Percentiles rank a stretch among this genome's conserved stretches.
These are phyloP conservation scores for Rynchops niger DNA, from an alignment of 2,113 vertebrate species.

Conservation along the genomic window DNA sequence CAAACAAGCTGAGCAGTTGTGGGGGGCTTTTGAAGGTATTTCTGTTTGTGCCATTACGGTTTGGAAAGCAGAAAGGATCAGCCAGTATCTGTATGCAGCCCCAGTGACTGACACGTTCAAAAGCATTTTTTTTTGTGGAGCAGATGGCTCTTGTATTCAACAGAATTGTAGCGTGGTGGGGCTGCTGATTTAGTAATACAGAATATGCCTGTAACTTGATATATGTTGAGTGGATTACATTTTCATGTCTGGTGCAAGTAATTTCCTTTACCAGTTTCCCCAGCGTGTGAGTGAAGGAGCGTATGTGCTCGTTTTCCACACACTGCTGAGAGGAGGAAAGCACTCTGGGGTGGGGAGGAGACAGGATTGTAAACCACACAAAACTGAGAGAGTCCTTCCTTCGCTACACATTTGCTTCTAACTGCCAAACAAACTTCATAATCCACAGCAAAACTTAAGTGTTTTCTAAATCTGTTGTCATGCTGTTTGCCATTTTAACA, in stretches of 20 bases:
- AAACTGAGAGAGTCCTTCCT: neutral
- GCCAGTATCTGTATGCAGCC: neutral
- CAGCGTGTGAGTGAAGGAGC: neutral
- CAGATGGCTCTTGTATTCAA: neutral
- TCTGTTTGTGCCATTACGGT: neutral
- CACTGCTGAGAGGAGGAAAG: neutral
- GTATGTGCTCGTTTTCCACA: neutral
- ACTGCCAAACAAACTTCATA: neutral
- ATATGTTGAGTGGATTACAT: neutral
- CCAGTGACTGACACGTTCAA: neutral
- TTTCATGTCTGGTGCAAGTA: neutral
- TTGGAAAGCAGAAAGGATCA: neutral
- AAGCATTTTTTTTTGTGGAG: neutral
- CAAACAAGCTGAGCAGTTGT: neutral
- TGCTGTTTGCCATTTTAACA: neutral
- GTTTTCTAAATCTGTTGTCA: neutral
- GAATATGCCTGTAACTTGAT: neutral
- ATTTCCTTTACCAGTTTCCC: neutral
- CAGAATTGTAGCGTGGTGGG: neutral
- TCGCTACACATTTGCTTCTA: neutral
- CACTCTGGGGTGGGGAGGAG: neutral
- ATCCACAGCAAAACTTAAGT: neutral
- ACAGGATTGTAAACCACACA: neutral
- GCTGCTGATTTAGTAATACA: neutral
- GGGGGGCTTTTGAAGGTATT: neutral